phyloP scores from a whole-genome alignment of 2,797 vertebrate genomes.

The Numenius phaeopus region DNA sequence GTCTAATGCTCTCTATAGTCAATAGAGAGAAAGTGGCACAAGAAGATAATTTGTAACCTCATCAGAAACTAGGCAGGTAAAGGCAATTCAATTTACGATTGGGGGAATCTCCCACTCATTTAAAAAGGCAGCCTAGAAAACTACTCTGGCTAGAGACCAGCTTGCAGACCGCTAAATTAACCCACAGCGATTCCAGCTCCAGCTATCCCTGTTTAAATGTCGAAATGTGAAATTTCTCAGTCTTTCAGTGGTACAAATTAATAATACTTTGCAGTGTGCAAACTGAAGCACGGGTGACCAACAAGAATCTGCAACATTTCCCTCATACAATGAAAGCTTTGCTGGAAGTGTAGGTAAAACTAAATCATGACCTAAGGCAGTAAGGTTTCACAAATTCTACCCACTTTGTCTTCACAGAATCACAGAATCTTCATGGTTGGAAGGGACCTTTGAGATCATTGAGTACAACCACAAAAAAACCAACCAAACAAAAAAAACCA shows the following conservation, averaged over 20 bases:
- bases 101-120: background rate
- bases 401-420: background rate
- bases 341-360: background rate
- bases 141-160: background rate
- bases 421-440: too few relatives aligned
- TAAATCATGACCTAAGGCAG: background rate
- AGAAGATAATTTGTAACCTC: background rate
- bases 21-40: background rate
- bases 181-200: background rate
- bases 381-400: background rate
- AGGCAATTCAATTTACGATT: background rate
- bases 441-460: too few relatives aligned
- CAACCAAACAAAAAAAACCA: too few relatives aligned
- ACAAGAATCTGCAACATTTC: background rate
- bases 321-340: background rate
- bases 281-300: background rate
- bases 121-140: background rate
- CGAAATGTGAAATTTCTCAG: background rate
- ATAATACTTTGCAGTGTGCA: background rate
- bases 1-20: background rate
- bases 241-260: background rate
- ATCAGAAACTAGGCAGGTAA: background rate
- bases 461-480: too few relatives aligned
- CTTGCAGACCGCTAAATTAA: background rate
- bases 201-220: background rate